Evolutionary conservation across 2,113 vertebrate genomes (phyloP).

Genomic region (Thryonomys swinderianus): DNA sequence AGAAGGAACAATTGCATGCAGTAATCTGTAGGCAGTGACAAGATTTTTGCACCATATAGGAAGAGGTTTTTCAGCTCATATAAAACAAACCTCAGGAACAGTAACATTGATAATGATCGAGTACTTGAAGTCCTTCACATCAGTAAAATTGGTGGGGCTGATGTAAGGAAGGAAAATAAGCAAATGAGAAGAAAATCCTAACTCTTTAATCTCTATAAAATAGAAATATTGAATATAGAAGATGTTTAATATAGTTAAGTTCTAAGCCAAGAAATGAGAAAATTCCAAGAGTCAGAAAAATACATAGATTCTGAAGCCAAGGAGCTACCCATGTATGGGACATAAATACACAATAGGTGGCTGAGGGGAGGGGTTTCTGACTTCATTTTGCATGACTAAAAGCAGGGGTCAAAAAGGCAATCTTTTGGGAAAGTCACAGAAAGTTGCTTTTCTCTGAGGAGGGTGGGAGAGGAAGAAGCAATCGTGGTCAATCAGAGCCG

Average conservation of each 20-base stretch:
- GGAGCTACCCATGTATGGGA: too few relatives aligned
- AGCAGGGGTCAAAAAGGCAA: background rate
- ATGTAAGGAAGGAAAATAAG: background rate
- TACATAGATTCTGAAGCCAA: background rate
- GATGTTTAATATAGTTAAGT: background rate
- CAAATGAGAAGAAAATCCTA: background rate
- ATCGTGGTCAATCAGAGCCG: background rate
- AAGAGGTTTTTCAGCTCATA: background rate
- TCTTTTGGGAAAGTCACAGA: background rate
- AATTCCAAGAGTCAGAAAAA: background rate
- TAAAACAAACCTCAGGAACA: background rate
- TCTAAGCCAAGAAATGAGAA: conserved; percentile 1
- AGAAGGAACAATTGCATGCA: background rate
- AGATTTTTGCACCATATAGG: background rate
- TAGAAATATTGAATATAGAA: background rate
- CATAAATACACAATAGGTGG: background rate
- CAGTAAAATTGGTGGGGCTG: background rate
- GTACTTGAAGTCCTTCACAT: background rate
- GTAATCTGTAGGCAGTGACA: background rate
- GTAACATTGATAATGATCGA: background rate
- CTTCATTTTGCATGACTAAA: background rate
- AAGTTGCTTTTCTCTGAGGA: background rate
- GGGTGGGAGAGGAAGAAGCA: background rate
- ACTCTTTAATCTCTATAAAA: background rate
- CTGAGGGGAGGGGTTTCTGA: background rate